Evolutionary conservation across 2,888 invertebrate genomes (phyloP), one percentile per base, ranked within the genome.

Genomic region (Drosophila ustulata): DNA sequence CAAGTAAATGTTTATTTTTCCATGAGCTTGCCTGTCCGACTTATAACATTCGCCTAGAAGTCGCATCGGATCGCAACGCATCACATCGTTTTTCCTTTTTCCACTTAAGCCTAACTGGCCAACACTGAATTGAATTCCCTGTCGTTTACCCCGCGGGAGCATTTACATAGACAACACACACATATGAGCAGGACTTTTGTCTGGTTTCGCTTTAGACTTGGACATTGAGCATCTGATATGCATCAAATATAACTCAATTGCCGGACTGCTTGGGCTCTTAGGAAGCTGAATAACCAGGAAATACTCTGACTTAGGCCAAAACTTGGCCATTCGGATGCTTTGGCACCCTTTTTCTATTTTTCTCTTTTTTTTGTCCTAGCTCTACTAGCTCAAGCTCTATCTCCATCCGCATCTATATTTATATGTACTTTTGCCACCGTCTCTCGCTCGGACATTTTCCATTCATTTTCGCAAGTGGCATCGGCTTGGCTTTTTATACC

Each of bases 161-260:
- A 85, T 82, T 82, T 82, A 82, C 86, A 76, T 73, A 76, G 67
- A 73, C 76, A 70, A 66, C 73, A 37, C 11, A n/a, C 37, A n/a
- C n/a, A 37, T n/a, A 47, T 9, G 41, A 57, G n/a, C 28, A 23
- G 57, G 64, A 77, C 64, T 78, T 77, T 73, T 80, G 78, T 78
- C 64, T 70, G 71, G 47, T 26, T 68, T 70, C 66, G 59, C 51
- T 72, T 72, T 72, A 61, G 66, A 59, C 67, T 75, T 56, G 69
- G 49, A 76, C 83, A 79, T 87, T 79, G 68, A 82, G 83, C 89
- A 88, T 84, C 83, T 88, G 83, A 84, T 84, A 84, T 84, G 83
- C 83, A 84, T 84, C 89, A 84, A 84, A 84, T 84, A 88, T 84
- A 84, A 84, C 83, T 84, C 88, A 83, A 84, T 84, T 84, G 88